Evolutionary conservation across 30 jellyfish, hydroid and myxozoan genomes (phyloP), one percentile per base, ranked within the genome.

Genomic region (Mastigias papua): DNA sequence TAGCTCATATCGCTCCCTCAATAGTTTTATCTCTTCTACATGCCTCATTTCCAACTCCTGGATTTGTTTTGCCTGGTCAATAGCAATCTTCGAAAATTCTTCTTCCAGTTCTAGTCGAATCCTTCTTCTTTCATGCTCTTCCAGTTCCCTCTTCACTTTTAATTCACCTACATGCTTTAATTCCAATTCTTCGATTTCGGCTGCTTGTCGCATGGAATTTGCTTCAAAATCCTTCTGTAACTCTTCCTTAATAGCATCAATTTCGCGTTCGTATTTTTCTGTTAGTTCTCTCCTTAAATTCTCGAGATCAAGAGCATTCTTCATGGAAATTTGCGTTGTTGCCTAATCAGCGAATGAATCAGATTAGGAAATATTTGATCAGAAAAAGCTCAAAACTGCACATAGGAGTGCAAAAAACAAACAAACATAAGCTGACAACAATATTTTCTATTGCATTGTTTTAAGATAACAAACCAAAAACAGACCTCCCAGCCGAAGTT

Each of bases 261-360:
- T 35, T 33, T 87, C 96, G 58, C 48, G 46, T 65, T 87, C 85
- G 89, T 74, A 65, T 68, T 75, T 86, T 16, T 54, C 69, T 27
- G 51, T n/a, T 19, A 74, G 60, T 0, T 65, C 61, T n/a, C 61
- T 50, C 48, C 86, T 78, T 51, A 34, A 48, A 27, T 63, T 70
- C 46, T 87, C 96, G 42, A 77, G 86, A 49, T 87, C 89, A 25
- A 73, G 72, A n/a, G 96, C 96, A 34, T 77, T 77, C 37, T 87
- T 78, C 73, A 87, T 30, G 54, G 90, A 73, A 23, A 87, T 79
- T 76, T 78, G 84, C 0, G 96, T 87, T 19, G 96, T 78, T 3
- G 77, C 66, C 87, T 68, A 27, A 63, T 15, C 2, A 27, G 19
- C 42, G 37, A 63, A 17, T 20, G 50, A 80, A 51, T 13, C 67